Percentiles rank a stretch among this genome's conserved stretches.
These are phyloP conservation scores for Hemiprocne comata DNA, from an alignment of 2,113 vertebrate species.

Conservation along the genomic window DNA sequence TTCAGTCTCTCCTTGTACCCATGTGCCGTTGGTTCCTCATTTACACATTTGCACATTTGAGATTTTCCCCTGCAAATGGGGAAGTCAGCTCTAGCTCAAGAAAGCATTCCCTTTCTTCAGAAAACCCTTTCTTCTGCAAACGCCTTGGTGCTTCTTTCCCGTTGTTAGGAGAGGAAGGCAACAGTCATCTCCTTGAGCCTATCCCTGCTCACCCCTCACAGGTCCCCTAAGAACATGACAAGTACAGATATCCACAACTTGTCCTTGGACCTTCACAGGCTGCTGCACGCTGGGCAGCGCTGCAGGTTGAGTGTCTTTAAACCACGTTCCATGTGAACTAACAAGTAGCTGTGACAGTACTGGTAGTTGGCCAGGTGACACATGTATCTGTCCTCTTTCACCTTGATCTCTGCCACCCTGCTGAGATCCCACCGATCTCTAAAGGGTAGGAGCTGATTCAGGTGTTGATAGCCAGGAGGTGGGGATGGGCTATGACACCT, in stretches of 20 bases:
- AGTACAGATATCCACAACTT: neutral
- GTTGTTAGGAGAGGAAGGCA: neutral
- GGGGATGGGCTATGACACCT: neutral
- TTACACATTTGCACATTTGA: neutral
- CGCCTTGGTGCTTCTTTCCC: neutral
- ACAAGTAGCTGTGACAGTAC: neutral
- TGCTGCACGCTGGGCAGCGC: neutral
- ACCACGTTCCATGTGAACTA: rapidly evolving
- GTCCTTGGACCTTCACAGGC: neutral
- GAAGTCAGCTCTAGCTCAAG: neutral
- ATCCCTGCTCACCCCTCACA: neutral
- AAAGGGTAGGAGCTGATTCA: neutral
- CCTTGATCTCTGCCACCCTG: neutral
- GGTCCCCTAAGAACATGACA: neutral
- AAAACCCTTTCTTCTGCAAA: neutral
- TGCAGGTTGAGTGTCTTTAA: neutral
- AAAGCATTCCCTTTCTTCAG: neutral
- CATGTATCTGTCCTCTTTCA: neutral
- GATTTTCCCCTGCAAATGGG: neutral
- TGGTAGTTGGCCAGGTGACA: neutral
- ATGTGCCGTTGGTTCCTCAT: constrained; percentile 3
- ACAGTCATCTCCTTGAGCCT: neutral
- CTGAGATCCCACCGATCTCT: neutral
- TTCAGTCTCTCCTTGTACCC: neutral
- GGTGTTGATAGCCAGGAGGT: neutral